phyloP scores from a whole-genome alignment of 2,113 vertebrate genomes.

The Acanthochromis polyacanthus region DNA sequence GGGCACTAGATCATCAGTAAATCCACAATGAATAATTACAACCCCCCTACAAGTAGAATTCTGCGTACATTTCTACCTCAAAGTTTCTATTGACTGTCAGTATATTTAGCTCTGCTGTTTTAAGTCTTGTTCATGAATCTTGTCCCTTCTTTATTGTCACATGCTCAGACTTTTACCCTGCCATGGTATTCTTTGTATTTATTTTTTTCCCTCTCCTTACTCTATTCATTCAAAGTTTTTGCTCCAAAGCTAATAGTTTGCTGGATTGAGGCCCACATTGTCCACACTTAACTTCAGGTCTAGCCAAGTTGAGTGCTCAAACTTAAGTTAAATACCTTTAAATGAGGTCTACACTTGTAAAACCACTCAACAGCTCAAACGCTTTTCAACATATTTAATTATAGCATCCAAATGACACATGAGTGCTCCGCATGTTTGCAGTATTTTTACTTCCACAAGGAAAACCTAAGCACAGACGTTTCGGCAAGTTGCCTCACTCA shows the following conservation, averaged over 20 bases:
- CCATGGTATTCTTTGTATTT: background rate
- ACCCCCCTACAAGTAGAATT: too few species aligned
- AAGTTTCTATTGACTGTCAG: too few species aligned
- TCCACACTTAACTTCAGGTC: background rate
- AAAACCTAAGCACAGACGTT: constrained; percentile 34
- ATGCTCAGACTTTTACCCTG: background rate
- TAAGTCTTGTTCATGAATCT: constrained; percentile 7
- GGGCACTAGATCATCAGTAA: too few species aligned
- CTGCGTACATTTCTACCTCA: too few species aligned
- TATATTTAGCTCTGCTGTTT: constrained; percentile 2
- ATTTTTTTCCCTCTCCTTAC: background rate
- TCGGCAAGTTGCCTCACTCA: constrained; percentile 31
- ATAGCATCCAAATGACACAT: constrained; percentile 21
- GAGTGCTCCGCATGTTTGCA: constrained; percentile 13
- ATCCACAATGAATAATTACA: too few species aligned
- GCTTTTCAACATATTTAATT: constrained; percentile 13
- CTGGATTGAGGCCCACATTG: background rate
- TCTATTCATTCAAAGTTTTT: background rate
- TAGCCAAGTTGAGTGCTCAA: background rate
- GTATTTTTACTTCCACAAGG: constrained; percentile 28
- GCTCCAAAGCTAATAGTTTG: background rate
- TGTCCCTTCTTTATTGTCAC: background rate
- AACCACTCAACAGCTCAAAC: background rate
- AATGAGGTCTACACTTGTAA: background rate
- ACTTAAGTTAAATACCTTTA: background rate